phyloP scores from a whole-genome alignment of 2,797 vertebrate species.

The Decapterus maruadsi region DNA sequence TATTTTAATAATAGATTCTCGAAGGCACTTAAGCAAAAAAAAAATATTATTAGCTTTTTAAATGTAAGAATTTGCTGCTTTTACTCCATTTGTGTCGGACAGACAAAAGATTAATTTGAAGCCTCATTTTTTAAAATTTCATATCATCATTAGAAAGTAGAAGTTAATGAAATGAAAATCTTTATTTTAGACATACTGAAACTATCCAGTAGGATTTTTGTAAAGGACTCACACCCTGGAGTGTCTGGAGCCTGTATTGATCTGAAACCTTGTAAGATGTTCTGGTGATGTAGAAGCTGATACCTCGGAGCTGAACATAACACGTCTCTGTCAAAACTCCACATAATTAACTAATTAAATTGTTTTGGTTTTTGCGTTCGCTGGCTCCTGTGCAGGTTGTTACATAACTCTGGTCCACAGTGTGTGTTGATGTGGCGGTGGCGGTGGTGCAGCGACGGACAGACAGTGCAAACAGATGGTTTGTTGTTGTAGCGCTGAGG shows the following conservation, averaged over 20 bases:
- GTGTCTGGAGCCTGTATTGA: too few relatives aligned
- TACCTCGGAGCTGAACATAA: not conserved
- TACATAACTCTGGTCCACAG: slow-evolving; percentile 2
- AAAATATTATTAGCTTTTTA: too few relatives aligned
- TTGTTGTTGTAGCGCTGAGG: slow-evolving; percentile 20
- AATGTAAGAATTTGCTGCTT: too few relatives aligned
- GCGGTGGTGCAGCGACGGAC: slow-evolving; percentile 26
- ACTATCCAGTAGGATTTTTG: too few relatives aligned
- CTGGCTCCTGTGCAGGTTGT: slow-evolving; percentile 10
- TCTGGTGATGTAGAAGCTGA: not conserved
- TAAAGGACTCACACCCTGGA: too few relatives aligned
- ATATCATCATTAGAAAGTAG: too few relatives aligned
- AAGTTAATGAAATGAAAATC: too few relatives aligned
- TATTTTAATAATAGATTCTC: not conserved
- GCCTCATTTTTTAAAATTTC: too few relatives aligned
- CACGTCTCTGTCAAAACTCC: slow-evolving; percentile 7
- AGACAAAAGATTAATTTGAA: too few relatives aligned
- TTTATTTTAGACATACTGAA: too few relatives aligned
- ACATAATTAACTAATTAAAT: slow-evolving; percentile 26
- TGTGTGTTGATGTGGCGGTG: not conserved
- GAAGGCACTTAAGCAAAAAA: not conserved
- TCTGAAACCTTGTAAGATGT: not conserved
- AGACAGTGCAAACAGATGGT: slow-evolving; percentile 55
- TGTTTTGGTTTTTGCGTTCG: not conserved
- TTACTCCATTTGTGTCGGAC: too few relatives aligned